Evolutionary conservation across 2,113 vertebrate genomes (phyloP).

Genomic region (Sinocyclocheilus maitianheensis): DNA sequence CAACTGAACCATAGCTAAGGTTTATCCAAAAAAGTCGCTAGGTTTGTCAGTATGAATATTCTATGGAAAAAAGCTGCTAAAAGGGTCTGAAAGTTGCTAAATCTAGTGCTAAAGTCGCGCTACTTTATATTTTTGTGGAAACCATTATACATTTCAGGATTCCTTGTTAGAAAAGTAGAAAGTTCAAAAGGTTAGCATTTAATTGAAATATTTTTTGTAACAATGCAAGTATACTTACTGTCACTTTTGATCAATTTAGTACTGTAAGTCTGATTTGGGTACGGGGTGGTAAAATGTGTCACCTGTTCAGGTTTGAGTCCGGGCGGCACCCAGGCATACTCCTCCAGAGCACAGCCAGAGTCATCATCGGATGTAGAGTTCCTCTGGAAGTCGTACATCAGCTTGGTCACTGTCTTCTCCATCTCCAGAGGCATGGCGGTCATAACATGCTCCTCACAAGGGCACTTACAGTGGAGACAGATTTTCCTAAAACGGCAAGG

Average conservation of each 20-base stretch:
- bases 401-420: conserved; percentile 98
- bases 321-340: conserved; percentile 96
- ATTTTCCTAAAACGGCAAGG: conserved; percentile 85
- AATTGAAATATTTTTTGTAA: too few species aligned
- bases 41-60: too few species aligned
- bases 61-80: too few species aligned
- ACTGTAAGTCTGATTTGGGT: neutral
- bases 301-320: conserved; percentile 99
- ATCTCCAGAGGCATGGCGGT: conserved; percentile 96
- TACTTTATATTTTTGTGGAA: too few species aligned
- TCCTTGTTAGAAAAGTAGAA: too few species aligned
- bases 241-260: neutral
- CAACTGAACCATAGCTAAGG: too few species aligned
- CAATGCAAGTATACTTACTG: too few species aligned
- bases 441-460: conserved; percentile 93
- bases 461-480: conserved; percentile 98
- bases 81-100: too few species aligned
- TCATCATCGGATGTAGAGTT: conserved; percentile 97
- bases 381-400: conserved; percentile 99
- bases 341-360: conserved; percentile 95
- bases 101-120: too few species aligned
- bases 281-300: conserved; percentile 35
- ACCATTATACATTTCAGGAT: too few species aligned
- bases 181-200: too few species aligned
- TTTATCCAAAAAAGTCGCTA: too few species aligned